Percentiles rank a stretch among this genome's conserved stretches.
phyloP scores from a whole-genome alignment of 2,113 vertebrate species.

The Misgurnus anguillicaudatus region DNA sequence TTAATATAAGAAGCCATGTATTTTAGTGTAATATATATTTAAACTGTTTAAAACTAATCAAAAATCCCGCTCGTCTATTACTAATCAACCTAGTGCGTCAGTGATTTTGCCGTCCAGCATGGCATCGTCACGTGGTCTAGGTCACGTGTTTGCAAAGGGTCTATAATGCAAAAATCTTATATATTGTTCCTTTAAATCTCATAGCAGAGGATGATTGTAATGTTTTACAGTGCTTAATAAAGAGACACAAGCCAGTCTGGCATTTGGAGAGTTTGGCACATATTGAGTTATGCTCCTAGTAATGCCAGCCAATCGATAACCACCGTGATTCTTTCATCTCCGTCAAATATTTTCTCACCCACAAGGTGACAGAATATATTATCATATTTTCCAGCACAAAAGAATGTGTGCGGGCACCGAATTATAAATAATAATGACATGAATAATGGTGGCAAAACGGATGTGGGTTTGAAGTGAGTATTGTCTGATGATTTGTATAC shows the following conservation, averaged over 20 bases:
- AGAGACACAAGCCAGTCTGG: slow-evolving; percentile 48
- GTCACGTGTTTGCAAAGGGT: too few species aligned
- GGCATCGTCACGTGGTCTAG: too few species aligned
- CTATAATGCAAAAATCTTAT: too few species aligned
- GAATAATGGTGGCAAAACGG: slow-evolving; percentile 31
- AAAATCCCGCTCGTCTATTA: too few species aligned
- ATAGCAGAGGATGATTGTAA: slow-evolving; percentile 24
- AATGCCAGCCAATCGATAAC: slow-evolving; percentile 54
- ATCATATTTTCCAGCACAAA: slow-evolving; percentile 51
- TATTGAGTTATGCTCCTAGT: slow-evolving; percentile 34
- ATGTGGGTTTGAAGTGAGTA: neutral
- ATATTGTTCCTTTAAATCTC: too few species aligned
- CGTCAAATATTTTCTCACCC: slow-evolving; percentile 33
- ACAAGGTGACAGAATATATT: slow-evolving; percentile 58
- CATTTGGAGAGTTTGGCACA: slow-evolving; percentile 31
- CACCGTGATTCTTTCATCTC: slow-evolving; percentile 27
- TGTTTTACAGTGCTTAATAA: slow-evolving; percentile 64
- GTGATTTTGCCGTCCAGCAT: too few species aligned
- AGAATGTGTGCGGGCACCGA: slow-evolving; percentile 33
- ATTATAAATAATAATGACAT: slow-evolving; percentile 38
- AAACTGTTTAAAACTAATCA: too few species aligned
- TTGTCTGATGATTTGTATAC: slow-evolving; percentile 42
- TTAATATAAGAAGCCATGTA: too few species aligned
- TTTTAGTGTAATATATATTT: too few species aligned
- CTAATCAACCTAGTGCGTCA: too few species aligned